These are phyloP conservation scores for Drosophila ercepeae DNA, from an alignment of 1,140 invertebrate genomes.

Conservation along the genomic window DNA sequence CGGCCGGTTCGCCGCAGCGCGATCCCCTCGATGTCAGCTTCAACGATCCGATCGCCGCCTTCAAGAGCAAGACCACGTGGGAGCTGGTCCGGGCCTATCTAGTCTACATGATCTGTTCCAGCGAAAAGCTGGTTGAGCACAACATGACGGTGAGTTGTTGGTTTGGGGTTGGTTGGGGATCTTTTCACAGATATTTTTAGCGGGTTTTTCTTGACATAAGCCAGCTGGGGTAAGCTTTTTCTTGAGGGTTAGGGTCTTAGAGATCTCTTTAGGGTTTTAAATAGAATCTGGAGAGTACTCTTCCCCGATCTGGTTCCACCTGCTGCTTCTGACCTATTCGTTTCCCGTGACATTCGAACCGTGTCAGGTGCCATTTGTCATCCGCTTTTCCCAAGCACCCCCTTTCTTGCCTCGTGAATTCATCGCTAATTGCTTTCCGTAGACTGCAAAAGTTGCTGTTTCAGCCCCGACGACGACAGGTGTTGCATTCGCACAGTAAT, in stretches of 20 bases:
- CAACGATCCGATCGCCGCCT: conserved; percentile 91
- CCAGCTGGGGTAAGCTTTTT: not conserved
- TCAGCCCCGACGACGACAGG: conserved; percentile 4
- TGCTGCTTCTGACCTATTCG: not conserved
- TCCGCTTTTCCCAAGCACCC: not conserved
- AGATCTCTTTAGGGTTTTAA: too few relatives aligned
- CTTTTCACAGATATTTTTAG: not conserved
- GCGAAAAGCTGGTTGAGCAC: conserved; percentile 95
- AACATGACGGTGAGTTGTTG: conserved; percentile 95
- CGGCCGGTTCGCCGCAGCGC: conserved; percentile 83
- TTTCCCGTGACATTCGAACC: not conserved
- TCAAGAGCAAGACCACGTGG: conserved; percentile 97
- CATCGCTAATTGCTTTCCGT: conserved; percentile 47
- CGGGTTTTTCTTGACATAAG: too few relatives aligned
- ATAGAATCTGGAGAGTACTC: too few relatives aligned
- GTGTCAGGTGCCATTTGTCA: conserved; percentile 19
- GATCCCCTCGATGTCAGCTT: conserved; percentile 95
- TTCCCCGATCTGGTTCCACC: conserved; percentile 4
- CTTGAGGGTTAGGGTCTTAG: too few relatives aligned
- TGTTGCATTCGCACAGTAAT: conserved; percentile 23
- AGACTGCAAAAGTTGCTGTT: not conserved
- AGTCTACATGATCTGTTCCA: conserved; percentile 96
- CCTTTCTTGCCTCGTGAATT: conserved; percentile 36
- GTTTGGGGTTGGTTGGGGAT: too few relatives aligned
- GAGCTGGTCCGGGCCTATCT: conserved; percentile 96